Evolutionary conservation across 2,888 invertebrate species (phyloP), one percentile per base, ranked within the genome.

Genomic region (Andrena hattorfiana): DNA sequence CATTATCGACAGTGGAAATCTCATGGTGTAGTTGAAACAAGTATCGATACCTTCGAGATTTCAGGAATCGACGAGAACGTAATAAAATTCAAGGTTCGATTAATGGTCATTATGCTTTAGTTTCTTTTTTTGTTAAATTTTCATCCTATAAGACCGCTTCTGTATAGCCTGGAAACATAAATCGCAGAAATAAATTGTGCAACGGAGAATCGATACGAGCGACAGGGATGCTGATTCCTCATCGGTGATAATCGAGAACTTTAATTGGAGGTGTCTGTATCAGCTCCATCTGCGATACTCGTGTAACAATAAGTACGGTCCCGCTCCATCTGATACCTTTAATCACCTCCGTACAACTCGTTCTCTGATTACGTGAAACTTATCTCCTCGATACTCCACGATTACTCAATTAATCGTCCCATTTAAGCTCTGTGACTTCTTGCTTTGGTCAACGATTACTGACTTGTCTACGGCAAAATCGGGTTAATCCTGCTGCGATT

Each of bases 251-350:
- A 85, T 79, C 42, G 78, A 62, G 74, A 79, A 87, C 71, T 87
- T 81, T 86, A 85, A 86, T 86, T 86, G 81, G 71, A 75, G 77
- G 71, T 71, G 51, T 68, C 75, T 72, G 67, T 80, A 78, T 86
- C 85, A 42, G 70, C 60, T 68, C 68, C 54, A 85, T 86, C 86
- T 73, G 72, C 63, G 67, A 75, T 72, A 80, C 71, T 63, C 70
- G 79, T 68, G 69, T 70, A 66, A 79, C 83, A 81, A 85, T 87
- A 88, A 89, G 81, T 83, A 86, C 83, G 84, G 82, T 84, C 77
- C 77, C 56, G 71, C 66, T 76, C 66, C 75, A 86, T 89, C 86
- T 77, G 83, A 86, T 88, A 80, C 67, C 77, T 83, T 80, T 76
- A 84, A 67, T 82, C 81, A 64, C 64, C 76, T 67, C 72, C 35